Evolutionary conservation across 2,797 vertebrate species (phyloP).

Genomic region (Huso huso): DNA sequence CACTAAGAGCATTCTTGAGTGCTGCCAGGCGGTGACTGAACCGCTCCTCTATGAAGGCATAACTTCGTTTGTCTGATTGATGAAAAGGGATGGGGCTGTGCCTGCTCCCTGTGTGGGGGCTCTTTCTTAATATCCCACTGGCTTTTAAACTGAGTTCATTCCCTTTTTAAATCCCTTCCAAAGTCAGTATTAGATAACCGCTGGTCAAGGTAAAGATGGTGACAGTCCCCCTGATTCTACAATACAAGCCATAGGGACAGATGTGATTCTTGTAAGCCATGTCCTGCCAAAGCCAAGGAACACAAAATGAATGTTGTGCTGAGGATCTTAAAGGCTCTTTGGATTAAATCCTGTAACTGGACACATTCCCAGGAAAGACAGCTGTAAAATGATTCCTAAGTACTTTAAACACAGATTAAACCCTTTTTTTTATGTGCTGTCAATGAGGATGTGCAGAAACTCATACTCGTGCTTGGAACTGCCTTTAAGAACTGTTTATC

Average conservation of each 20-base stretch:
- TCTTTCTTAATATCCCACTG: conserved; percentile 18
- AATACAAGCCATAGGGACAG: conserved; percentile 36
- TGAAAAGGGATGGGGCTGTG: too few relatives aligned
- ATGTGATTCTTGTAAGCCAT: conserved; percentile 27
- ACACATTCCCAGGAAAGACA: conserved; percentile 19
- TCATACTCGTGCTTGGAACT: too few relatives aligned
- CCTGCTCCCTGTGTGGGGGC: conserved; percentile 6
- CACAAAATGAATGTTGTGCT: conserved; percentile 42
- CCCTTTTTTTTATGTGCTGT: too few relatives aligned
- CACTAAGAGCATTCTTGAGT: too few relatives aligned
- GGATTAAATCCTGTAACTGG: conserved; percentile 31
- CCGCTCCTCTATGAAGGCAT: too few relatives aligned
- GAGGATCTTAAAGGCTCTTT: conserved; percentile 33
- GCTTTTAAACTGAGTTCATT: conserved; percentile 30
- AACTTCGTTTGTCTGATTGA: too few relatives aligned
- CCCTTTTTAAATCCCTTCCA: conserved; percentile 9
- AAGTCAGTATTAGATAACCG: not conserved
- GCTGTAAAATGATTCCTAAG: conserved; percentile 3
- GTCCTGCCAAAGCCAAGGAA: conserved; percentile 33
- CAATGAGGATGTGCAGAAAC: too few relatives aligned
- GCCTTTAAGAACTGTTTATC: too few relatives aligned
- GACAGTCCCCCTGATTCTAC: conserved; percentile 23
- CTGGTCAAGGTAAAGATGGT: conserved; percentile 17
- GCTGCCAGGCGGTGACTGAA: too few relatives aligned
- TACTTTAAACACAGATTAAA: conserved; percentile 4